Base-by-base conservation (phyloP, 2,113 vertebrate genomes). In the Tiliqua scincoides region DNA sequence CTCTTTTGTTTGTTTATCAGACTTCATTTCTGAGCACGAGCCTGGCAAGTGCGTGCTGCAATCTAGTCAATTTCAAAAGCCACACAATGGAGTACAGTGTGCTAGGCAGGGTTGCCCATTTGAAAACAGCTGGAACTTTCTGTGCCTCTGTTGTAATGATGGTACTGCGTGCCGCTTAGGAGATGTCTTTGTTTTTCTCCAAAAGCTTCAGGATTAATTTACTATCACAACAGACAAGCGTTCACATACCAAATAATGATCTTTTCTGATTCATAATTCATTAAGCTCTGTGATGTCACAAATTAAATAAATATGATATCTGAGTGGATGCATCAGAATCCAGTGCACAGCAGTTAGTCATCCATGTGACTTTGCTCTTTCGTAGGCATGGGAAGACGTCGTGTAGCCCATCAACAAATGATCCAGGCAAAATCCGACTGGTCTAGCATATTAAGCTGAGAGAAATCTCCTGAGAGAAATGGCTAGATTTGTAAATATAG, bases 211-310 rank as follows among this genome's bases (percentile, higher is more conserved):
- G 88, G 71, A 95, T 95, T 91, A 91, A 95, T 95, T 92, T 93
- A 37, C 43, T 85, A 70, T 93, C 83, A 91, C 72, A 94, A 91
- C 75, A 74, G 82, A 92, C 88, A 96, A 91, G 87, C 12, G 86
- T 91, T 92, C 87, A 92, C 74, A 90, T 73, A 92, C 76, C 25
- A 0, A 95, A 94, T 92, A 95, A 94, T 76, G 54, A 94, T 91
- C 75, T 89, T 95, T 93, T 93, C 84, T 30, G 94, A 93, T 95
- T 94, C 82, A 93, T 92, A 92, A 95, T 94, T 94, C 92, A 94
- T 95, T 86, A 84, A 89, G 80, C 83, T 92, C 90, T 87, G 27
- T 93, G 86, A 92, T 95, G 90, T 93, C 87, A 94, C 91, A 90
- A 93, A 95, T 94, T 93, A 94, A 86, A 91, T 91, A 93, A 96